Percentiles rank a stretch among this genome's conserved stretches.
Evolutionary conservation across 2,113 vertebrate genomes (phyloP).

Genomic region (Gadus macrocephalus): DNA sequence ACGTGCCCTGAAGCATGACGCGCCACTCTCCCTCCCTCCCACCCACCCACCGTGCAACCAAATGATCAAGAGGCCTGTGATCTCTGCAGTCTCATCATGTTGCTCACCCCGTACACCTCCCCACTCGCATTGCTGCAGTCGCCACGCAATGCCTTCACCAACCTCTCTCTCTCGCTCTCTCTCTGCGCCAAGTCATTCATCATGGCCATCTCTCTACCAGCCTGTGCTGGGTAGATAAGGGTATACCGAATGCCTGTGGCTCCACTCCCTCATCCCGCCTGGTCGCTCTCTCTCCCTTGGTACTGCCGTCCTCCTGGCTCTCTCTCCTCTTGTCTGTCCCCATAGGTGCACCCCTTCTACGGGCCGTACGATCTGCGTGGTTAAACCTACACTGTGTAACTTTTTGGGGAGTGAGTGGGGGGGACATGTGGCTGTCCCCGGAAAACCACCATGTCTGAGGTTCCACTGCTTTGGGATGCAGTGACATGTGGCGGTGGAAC

Average conservation of each 20-base stretch:
- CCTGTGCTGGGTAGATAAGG: slow-evolving; percentile 40
- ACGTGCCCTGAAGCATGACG: neutral
- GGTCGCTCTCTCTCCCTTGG: slow-evolving; percentile 37
- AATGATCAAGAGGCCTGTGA: neutral
- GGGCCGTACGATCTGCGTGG: too few species aligned
- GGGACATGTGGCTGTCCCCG: too few species aligned
- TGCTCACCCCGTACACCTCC: neutral
- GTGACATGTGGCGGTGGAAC: neutral
- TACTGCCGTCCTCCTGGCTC: slow-evolving; percentile 41
- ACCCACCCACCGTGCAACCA: neutral
- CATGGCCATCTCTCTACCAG: slow-evolving; percentile 20
- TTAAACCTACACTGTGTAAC: too few species aligned
- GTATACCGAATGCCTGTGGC: slow-evolving; percentile 49
- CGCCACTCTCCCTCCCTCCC: neutral
- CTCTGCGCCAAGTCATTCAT: slow-evolving; percentile 17
- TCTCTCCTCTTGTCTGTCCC: slow-evolving; percentile 2
- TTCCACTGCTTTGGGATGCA: slow-evolving; percentile 8
- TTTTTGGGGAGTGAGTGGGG: too few species aligned
- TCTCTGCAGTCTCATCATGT: neutral
- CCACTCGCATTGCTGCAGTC: neutral
- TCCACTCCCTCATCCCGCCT: slow-evolving; percentile 57
- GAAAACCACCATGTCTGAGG: too few species aligned
- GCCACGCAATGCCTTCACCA: neutral
- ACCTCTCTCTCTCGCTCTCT: slow-evolving; percentile 5
- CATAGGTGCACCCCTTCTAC: neutral